phyloP scores from a whole-genome alignment of 2,888 invertebrate species.

The Miltochrista miniata region DNA sequence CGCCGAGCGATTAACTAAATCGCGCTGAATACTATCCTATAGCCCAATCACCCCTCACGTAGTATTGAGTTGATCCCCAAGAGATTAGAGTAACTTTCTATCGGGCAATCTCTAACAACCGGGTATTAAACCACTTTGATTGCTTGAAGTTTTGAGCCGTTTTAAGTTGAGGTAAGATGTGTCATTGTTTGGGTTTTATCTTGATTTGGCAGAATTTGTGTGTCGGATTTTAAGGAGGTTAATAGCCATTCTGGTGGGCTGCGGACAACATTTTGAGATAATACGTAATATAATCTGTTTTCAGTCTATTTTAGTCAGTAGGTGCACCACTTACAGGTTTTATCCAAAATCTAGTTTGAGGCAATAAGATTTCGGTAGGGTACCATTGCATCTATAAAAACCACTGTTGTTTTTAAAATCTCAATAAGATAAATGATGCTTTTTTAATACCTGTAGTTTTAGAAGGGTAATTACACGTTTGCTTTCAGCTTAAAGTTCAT shows the following conservation, averaged over 20 bases:
- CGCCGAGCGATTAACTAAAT: conserved; percentile 62
- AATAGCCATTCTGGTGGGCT: neutral
- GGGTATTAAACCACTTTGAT: conserved; percentile 45
- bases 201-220: conserved; percentile 24
- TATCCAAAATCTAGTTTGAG: no score
- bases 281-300: no score
- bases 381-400: no score
- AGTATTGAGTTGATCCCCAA: conserved; percentile 43
- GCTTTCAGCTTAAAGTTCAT: conserved; percentile 24
- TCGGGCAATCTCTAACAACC: conserved; percentile 50
- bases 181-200: conserved; percentile 43
- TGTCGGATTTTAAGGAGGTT: conserved; percentile 7
- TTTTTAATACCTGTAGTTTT: neutral
- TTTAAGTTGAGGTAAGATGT: conserved; percentile 47
- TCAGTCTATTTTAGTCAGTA: no score
- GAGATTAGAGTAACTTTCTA: conserved; percentile 54
- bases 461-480: conserved; percentile 3
- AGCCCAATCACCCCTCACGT: conserved; percentile 57
- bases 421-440: conserved; percentile 9
- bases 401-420: no score
- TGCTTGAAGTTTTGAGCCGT: conserved; percentile 46
- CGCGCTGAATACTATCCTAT: conserved; percentile 46
- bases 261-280: no score
- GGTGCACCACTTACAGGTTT: no score
- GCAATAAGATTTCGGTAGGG: no score